A percentile compares a stretch with the other conserved stretches of the same genome.
phyloP scores from a whole-genome alignment of 2,888 invertebrate species.

The Papilio gigon region DNA sequence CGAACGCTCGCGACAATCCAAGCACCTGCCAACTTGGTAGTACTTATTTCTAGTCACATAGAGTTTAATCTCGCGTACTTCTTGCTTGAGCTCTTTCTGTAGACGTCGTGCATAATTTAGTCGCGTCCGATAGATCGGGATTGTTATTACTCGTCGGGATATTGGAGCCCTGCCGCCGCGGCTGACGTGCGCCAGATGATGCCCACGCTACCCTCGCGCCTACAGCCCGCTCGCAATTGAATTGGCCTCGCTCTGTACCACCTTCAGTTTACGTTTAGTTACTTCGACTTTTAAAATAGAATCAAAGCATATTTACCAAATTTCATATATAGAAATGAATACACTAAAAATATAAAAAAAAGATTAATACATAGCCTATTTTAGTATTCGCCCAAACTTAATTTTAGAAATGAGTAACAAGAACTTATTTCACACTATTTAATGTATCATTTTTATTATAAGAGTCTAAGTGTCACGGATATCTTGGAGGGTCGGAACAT shows the following conservation, averaged over 20 bases:
- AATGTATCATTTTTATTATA: too few relatives aligned
- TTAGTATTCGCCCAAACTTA: too few relatives aligned
- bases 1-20: constrained; percentile 59
- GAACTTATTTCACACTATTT: too few relatives aligned
- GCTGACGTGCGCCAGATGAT: constrained; percentile 54
- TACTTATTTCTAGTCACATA: background rate
- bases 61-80: constrained; percentile 7
- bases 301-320: too few relatives aligned
- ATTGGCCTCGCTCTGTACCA: constrained; percentile 15
- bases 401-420: too few relatives aligned
- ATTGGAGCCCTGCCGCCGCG: constrained; percentile 74
- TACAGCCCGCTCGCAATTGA: constrained; percentile 22
- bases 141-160: constrained; percentile 80
- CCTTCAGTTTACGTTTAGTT: constrained; percentile 5
- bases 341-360: too few relatives aligned
- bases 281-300: background rate
- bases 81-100: constrained; percentile 40
- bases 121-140: constrained; percentile 80
- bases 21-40: background rate
- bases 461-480: too few relatives aligned
- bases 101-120: constrained; percentile 78
- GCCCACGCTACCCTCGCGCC: constrained; percentile 17
- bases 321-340: too few relatives aligned
- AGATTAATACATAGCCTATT: too few relatives aligned
- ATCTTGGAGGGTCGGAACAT: too few relatives aligned